These are phyloP conservation scores for Corythoichthys intestinalis DNA, from an alignment of 2,113 vertebrate genomes.

Conservation along the genomic window DNA sequence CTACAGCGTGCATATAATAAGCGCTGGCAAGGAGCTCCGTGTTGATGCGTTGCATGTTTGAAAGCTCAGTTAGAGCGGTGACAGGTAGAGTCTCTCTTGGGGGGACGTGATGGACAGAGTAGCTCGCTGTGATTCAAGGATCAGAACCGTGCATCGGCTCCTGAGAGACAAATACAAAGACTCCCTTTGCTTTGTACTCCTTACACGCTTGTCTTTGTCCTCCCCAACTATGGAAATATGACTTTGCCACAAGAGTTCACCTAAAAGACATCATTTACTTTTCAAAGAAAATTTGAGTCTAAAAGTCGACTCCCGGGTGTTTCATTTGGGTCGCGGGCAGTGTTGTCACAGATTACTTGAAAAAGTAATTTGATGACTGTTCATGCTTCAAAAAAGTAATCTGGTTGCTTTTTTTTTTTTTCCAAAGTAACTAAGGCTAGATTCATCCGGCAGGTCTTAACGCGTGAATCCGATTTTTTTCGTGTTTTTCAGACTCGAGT, in stretches of 20 bases:
- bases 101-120: slow-evolving; percentile 64
- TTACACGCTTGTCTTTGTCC: slow-evolving; percentile 52
- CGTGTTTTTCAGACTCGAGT: too few relatives aligned
- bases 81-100: slow-evolving; percentile 62
- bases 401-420: too few relatives aligned
- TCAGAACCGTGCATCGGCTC: slow-evolving; percentile 42
- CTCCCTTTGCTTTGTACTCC: slow-evolving; percentile 64
- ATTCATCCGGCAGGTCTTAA: too few relatives aligned
- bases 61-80: slow-evolving; percentile 55
- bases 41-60: slow-evolving; percentile 48
- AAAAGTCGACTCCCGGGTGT: slow-evolving; percentile 18
- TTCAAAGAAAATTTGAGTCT: slow-evolving; percentile 37
- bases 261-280: slow-evolving; percentile 48
- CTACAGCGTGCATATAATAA: neutral
- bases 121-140: slow-evolving; percentile 55
- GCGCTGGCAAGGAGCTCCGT: neutral
- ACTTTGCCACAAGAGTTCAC: slow-evolving; percentile 45
- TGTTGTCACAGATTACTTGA: too few relatives aligned
- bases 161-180: slow-evolving; percentile 62
- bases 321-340: slow-evolving; percentile 12
- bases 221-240: slow-evolving; percentile 57
- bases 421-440: too few relatives aligned
- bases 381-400: too few relatives aligned
- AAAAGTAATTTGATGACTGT: too few relatives aligned
- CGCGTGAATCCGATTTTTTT: too few relatives aligned